phyloP scores from a whole-genome alignment of 2,797 vertebrate species.

The Sebastes elongatus region DNA sequence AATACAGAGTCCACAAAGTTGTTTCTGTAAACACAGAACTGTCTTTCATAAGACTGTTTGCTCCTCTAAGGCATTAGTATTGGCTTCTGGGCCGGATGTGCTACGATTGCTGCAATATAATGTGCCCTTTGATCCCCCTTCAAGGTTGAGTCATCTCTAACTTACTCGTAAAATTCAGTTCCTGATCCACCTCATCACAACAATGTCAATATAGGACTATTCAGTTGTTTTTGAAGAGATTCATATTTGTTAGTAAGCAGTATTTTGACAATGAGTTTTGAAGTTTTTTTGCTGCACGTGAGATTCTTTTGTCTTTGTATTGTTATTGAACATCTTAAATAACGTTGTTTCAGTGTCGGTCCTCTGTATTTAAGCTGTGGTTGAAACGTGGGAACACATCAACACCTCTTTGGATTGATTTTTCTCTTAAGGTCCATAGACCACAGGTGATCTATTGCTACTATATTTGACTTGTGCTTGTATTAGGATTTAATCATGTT shows the following conservation, averaged over 20 bases:
- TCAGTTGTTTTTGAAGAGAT: neutral
- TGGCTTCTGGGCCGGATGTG: neutral
- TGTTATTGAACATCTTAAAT: neutral
- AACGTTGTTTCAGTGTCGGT: neutral
- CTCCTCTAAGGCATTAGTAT: neutral
- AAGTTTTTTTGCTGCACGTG: neutral
- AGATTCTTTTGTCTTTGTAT: neutral
- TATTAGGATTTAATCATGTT: neutral
- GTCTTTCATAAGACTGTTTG: neutral
- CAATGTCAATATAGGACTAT: neutral
- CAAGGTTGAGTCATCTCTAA: conserved; percentile 23
- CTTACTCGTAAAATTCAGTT: neutral
- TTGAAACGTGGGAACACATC: neutral
- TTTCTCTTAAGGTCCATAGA: neutral
- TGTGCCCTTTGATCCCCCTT: conserved; percentile 40
- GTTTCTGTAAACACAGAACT: conserved; percentile 1
- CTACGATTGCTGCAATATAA: conserved; percentile 3
- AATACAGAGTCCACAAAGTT: neutral
- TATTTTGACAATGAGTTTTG: neutral
- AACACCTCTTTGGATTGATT: neutral
- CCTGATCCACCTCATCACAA: neutral
- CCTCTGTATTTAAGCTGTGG: neutral
- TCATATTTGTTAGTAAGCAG: neutral
- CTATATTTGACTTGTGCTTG: neutral
- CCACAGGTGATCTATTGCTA: neutral